These are phyloP conservation scores for Eulimnadia texana DNA, from an alignment of 1,140 invertebrate genomes.

Conservation along the genomic window DNA sequence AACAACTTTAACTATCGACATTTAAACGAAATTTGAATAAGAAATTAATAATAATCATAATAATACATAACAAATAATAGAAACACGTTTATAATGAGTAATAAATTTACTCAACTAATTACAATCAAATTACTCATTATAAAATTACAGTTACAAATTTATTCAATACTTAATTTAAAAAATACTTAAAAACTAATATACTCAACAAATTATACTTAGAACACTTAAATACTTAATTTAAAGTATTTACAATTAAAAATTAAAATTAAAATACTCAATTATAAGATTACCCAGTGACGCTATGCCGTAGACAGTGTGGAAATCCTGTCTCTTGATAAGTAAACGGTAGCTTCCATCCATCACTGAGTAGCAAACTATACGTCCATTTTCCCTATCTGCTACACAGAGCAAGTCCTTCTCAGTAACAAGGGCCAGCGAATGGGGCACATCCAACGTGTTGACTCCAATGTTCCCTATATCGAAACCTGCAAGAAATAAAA, in stretches of 20 bases:
- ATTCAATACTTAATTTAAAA: too few relatives aligned
- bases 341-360: conserved; percentile 27
- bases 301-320: conserved; percentile 49
- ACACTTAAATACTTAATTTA: conserved; percentile 17
- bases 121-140: too few relatives aligned
- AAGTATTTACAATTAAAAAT: conserved; percentile 17
- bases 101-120: too few relatives aligned
- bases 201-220: neutral
- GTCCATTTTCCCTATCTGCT: conserved; percentile 81
- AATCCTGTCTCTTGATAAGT: conserved; percentile 22
- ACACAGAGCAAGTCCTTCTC: conserved; percentile 60
- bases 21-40: too few relatives aligned
- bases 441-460: conserved; percentile 51
- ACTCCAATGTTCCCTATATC: conserved; percentile 19
- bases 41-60: too few relatives aligned
- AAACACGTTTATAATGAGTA: too few relatives aligned
- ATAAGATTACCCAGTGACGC: conserved; percentile 40
- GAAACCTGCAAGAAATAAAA: conserved; percentile 13
- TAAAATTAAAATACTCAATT: conserved; percentile 1
- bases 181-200: conserved; percentile 13
- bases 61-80: too few relatives aligned
- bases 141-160: too few relatives aligned
- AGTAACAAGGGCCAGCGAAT: conserved; percentile 63
- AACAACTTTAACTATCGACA: too few relatives aligned
- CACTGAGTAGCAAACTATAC: conserved; percentile 57